These are phyloP conservation scores for Alectoris magna DNA, from an alignment of 2,797 vertebrate genomes.

Conservation along the genomic window DNA sequence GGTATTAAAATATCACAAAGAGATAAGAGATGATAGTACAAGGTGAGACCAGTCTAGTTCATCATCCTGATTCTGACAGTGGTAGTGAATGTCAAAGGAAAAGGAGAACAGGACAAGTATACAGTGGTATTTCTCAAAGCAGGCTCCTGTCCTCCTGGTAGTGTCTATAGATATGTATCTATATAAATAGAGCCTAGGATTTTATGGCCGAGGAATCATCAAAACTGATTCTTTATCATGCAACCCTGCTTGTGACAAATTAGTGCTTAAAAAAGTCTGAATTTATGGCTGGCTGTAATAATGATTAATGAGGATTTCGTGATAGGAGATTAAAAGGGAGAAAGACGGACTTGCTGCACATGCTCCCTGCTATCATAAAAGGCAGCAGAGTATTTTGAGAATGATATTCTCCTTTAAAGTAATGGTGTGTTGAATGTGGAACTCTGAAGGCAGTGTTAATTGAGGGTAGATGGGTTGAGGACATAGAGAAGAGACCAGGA, in stretches of 20 bases:
- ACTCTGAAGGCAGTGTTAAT: slow-evolving; percentile 1
- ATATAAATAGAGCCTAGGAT: background rate
- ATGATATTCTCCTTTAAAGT: background rate
- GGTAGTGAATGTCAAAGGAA: background rate
- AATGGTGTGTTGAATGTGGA: background rate
- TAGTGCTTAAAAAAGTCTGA: slow-evolving; percentile 21
- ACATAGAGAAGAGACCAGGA: background rate
- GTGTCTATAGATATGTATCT: background rate
- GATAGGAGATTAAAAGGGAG: slow-evolving; percentile 22
- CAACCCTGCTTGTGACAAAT: slow-evolving; percentile 16
- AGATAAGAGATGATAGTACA: background rate
- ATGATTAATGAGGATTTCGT: slow-evolving; percentile 33
- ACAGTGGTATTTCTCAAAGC: background rate
- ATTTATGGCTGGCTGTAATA: background rate
- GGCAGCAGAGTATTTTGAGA: slow-evolving; percentile 22
- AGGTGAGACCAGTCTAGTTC: background rate
- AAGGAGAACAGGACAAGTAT: background rate
- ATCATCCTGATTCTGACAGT: background rate
- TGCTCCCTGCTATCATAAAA: slow-evolving; percentile 26
- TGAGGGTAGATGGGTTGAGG: slow-evolving; percentile 33
- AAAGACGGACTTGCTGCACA: background rate
- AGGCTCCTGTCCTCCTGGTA: background rate
- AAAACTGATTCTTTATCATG: background rate
- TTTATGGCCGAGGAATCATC: background rate
- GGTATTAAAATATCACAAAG: background rate